Percentiles rank a stretch among this genome's conserved stretches.
Conservation (phyloP, 2,113 vertebrate genomes). For the Xenopus borealis region DNA sequence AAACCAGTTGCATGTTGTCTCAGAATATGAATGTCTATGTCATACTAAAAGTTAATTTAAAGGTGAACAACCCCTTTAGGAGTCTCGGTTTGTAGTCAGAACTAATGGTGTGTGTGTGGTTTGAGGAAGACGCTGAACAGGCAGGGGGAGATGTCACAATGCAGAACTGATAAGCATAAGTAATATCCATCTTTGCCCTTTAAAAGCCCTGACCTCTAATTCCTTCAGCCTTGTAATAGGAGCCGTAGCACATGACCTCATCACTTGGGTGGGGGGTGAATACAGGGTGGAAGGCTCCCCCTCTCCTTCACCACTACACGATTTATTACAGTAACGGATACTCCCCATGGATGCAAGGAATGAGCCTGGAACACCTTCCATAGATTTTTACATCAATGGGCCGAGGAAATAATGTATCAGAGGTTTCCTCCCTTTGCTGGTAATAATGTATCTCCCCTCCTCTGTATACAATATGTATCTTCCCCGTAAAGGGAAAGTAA, state of each 20-base stretch:
- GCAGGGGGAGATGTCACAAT: too few species aligned
- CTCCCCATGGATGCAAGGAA: neutral
- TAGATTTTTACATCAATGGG: neutral
- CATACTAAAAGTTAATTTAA: too few species aligned
- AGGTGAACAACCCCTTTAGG: too few species aligned
- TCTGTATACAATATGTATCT: neutral
- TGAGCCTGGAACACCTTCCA: neutral
- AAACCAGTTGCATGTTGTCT: too few species aligned
- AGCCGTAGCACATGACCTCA: neutral
- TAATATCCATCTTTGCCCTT: neutral
- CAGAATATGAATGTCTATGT: too few species aligned
- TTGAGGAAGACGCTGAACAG: too few species aligned
- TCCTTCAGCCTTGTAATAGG: neutral
- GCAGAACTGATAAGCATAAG: too few species aligned
- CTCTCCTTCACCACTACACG: neutral
- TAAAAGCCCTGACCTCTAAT: conserved; percentile 16
- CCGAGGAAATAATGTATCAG: neutral
- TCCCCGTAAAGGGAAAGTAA: too few species aligned
- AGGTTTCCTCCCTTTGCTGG: neutral
- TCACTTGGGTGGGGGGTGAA: neutral
- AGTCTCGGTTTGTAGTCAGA: too few species aligned
- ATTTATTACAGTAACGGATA: conserved; percentile 35
- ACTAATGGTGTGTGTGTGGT: too few species aligned
- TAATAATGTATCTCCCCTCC: neutral
- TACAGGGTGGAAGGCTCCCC: too few species aligned